Base-by-base conservation (phyloP, 92 coral and sea anemone species). In the Actinostola sp. region DNA sequence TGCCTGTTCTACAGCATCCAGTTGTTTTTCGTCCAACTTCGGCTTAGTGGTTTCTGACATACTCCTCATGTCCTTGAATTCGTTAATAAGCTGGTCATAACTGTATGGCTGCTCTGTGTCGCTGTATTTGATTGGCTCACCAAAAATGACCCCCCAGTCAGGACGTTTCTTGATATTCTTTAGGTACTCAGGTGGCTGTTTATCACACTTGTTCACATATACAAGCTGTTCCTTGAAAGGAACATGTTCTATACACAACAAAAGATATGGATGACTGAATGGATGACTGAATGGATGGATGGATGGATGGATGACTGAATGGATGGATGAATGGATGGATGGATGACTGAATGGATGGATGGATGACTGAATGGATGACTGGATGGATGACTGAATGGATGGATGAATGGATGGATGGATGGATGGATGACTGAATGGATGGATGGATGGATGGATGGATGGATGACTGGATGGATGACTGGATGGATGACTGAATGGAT, bases 131-230 rank as follows among this genome's bases (percentile, higher is more conserved):
- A 42, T 51, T 2, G 63, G 24, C 24, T 46, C 61, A 0, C 71
- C 8, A 50, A 84, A 92, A 31, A 92, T 63, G 49, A 81, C 85
- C 16, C 31, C 70, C 97, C 97, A 92, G 21, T 88, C 84, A 38
- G 93, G 93, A 5, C 51, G 76, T 45, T 45, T 29, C 45, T 66
- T 66, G 31, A 76, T 31, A 21, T 81, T 50, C 25, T 39, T 29
- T 7, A 84, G 77, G 66, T 92, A 89, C 30, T 63, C 80, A n/a
- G 93, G 82, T 39, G 69, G 72, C 19, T 19, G 28, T 39, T 72
- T 66, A 38, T 69, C 51, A 31, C 74, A 68, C 21, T n/a, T 49
- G 26, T 66, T 31, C 49, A 63, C 67, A 30, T 75, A 3, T 21
- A 86, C 84, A 70, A 86, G 44, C 64, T 80, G 78, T 14, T 86